phyloP scores from a whole-genome alignment of 2,888 invertebrate genomes.

The Torymus auratus region DNA sequence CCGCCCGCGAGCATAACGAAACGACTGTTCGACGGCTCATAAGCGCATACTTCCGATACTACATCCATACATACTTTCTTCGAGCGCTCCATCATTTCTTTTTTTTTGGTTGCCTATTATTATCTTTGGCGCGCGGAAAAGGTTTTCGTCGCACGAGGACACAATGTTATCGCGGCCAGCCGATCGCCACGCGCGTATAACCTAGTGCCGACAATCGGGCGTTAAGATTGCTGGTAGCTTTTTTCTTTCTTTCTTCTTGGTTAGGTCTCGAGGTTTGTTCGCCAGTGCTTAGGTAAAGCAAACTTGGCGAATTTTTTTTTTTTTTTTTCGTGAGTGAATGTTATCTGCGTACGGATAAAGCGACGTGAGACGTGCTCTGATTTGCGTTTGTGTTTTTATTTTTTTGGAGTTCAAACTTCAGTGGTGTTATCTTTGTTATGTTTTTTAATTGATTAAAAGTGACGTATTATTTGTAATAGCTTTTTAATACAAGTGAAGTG shows the following conservation, averaged over 20 bases:
- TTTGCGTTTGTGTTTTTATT: no score
- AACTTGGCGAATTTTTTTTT: no score
- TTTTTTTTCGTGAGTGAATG: no score
- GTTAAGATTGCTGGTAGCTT: neutral
- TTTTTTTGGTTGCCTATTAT: neutral
- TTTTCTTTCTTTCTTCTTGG: neutral
- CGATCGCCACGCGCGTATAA: neutral
- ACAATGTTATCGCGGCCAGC: slow-evolving; percentile 34
- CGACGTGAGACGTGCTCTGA: no score
- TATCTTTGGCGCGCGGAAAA: slow-evolving; percentile 26
- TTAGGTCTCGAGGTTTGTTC: no score
- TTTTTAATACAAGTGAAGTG: no score
- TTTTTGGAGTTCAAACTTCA: no score
- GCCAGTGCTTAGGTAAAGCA: no score
- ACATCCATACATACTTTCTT: slow-evolving; percentile 51
- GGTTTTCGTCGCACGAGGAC: slow-evolving; percentile 14
- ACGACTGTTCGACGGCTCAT: slow-evolving; percentile 49
- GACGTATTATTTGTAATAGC: no score
- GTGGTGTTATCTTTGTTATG: no score
- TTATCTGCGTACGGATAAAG: no score
- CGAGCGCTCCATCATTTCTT: neutral
- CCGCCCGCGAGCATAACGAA: slow-evolving; percentile 5
- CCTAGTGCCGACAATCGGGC: neutral
- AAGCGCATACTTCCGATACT: slow-evolving; percentile 63
- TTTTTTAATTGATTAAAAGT: no score